Evolutionary conservation across 2,113 vertebrate genomes (phyloP).

Genomic region (Syngnathoides biaculeatus): DNA sequence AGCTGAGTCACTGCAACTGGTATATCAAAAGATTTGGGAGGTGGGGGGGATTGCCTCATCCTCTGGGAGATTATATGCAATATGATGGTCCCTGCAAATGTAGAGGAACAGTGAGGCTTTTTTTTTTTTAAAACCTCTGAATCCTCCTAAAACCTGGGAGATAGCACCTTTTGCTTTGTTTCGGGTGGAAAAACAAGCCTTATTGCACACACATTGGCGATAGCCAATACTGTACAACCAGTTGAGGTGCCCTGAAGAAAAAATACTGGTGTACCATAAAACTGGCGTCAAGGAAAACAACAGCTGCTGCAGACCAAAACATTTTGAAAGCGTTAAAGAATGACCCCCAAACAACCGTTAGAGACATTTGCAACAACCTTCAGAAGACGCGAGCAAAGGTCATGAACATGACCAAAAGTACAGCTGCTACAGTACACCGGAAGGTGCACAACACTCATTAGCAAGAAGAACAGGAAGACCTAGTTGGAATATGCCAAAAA

Average conservation of each 20-base stretch:
- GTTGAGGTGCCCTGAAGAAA: neutral
- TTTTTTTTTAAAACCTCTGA: no score
- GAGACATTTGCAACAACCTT: no score
- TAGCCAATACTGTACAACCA: constrained; percentile 1
- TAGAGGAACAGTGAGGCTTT: neutral
- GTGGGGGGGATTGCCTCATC: neutral
- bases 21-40: neutral
- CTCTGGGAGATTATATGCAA: no score
- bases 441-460: neutral
- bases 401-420: neutral
- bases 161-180: neutral
- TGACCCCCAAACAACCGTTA: neutral
- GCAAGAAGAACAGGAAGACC: neutral
- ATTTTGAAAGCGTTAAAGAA: neutral
- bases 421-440: neutral
- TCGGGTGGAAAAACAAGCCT: neutral
- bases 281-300: neutral
- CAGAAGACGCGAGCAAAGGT: neutral
- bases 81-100: no score
- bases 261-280: neutral
- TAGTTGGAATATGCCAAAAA: neutral
- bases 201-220: neutral
- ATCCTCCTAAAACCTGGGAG: neutral
- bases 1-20: neutral
- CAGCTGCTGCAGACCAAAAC: neutral